phyloP scores from a whole-genome alignment of 2,113 vertebrate genomes.

The Sminthopsis crassicaudata region DNA sequence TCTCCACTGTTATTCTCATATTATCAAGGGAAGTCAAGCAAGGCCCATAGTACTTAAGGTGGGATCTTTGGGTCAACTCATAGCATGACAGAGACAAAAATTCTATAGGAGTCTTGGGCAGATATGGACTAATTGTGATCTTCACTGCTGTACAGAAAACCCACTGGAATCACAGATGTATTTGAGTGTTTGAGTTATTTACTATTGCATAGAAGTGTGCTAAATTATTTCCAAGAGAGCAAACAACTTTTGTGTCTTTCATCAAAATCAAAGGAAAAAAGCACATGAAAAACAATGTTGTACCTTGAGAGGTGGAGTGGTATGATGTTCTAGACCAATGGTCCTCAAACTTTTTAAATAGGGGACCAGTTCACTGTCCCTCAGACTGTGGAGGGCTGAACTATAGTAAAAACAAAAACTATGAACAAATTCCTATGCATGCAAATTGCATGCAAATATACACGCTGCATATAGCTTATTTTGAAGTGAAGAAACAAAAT shows the following conservation, averaged over 20 bases:
- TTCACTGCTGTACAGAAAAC: not conserved
- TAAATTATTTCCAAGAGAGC: not conserved
- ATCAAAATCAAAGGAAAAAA: not conserved
- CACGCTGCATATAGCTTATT: too few relatives aligned
- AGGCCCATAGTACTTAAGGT: not conserved
- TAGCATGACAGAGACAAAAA: not conserved
- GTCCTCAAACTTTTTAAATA: too few relatives aligned
- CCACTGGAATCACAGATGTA: not conserved
- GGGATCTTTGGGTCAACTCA: not conserved
- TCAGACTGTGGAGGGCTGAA: too few relatives aligned
- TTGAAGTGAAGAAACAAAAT: too few relatives aligned
- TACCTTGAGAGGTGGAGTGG: not conserved
- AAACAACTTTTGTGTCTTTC: too few relatives aligned
- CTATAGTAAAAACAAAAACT: too few relatives aligned
- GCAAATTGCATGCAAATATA: too few relatives aligned
- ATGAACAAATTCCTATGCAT: too few relatives aligned
- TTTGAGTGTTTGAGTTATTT: not conserved
- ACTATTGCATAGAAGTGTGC: not conserved
- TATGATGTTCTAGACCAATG: not conserved
- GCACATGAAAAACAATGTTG: not conserved
- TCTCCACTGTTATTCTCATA: not conserved
- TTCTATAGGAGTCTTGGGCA: not conserved
- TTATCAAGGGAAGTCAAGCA: not conserved
- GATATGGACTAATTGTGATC: not conserved
- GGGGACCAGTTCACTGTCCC: too few relatives aligned